These are phyloP conservation scores for Lepidocyrtoides sp. DNA, from an alignment of 2,888 invertebrate genomes.

Conservation along the genomic window DNA sequence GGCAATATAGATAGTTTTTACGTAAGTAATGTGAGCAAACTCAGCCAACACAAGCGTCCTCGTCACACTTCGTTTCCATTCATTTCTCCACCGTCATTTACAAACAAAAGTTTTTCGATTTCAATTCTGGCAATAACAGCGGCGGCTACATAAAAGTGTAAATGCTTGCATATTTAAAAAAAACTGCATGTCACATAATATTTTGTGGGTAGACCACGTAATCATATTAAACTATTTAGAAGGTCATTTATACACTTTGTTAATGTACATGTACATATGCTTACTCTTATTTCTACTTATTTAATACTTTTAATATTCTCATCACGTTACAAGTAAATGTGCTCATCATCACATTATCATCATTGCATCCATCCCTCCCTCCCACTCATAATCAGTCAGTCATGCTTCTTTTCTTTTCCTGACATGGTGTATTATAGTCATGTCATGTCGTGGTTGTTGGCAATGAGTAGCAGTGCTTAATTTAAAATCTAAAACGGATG, in stretches of 20 bases:
- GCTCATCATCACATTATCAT: not conserved
- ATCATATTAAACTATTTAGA: no score
- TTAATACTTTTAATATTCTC: not conserved
- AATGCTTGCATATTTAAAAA: no score
- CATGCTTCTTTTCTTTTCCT: not conserved
- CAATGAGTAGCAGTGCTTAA: not conserved
- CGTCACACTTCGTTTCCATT: no score
- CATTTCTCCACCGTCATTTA: no score
- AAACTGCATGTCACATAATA: no score
- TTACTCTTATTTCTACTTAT: not conserved
- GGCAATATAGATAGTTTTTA: not conserved
- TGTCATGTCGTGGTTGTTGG: not conserved
- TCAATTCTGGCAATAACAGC: no score
- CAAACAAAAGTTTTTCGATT: no score
- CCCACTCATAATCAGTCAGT: constrained; percentile 7
- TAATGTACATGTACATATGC: no score
- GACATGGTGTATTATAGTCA: not conserved
- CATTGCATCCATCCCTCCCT: not conserved
- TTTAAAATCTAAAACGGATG: constrained; percentile 8
- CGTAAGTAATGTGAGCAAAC: not conserved
- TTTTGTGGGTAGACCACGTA: no score
- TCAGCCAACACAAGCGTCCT: no score
- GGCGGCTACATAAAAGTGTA: no score
- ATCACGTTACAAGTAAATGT: not conserved
- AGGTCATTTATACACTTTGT: not conserved